Evolutionary conservation across 1,140 invertebrate genomes (phyloP).

Genomic region (Mya arenaria): DNA sequence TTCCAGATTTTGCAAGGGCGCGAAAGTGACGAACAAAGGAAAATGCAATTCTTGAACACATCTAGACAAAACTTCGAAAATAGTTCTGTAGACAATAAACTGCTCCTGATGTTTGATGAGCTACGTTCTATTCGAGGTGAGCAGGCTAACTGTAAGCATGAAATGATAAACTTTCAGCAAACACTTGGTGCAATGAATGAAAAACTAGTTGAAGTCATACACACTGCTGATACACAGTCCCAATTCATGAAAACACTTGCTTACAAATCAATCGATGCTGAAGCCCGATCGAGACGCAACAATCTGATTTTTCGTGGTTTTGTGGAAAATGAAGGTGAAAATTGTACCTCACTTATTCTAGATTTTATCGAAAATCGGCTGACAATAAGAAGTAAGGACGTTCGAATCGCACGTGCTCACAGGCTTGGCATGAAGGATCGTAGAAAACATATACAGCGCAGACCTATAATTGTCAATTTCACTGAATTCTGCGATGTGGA

Average conservation of each 20-base stretch:
- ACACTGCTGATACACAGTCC: conserved; percentile 23
- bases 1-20: too few relatives aligned
- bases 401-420: conserved; percentile 24
- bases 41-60: too few relatives aligned
- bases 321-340: conserved; percentile 25
- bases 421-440: background rate
- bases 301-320: conserved; percentile 42
- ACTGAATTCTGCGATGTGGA: background rate
- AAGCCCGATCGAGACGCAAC: conserved; percentile 35
- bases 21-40: too few relatives aligned
- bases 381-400: background rate
- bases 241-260: conserved; percentile 10
- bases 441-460: background rate
- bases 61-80: conserved; percentile 14
- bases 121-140: conserved; percentile 5
- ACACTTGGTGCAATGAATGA: background rate
- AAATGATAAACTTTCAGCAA: conserved; percentile 5
- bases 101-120: conserved; percentile 14
- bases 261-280: conserved; percentile 36
- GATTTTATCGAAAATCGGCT: conserved; percentile 5
- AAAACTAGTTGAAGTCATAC: conserved; percentile 2
- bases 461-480: conserved; percentile 38
- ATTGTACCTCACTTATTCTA: conserved; percentile 13
- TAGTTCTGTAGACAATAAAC: conserved; percentile 12
- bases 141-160: background rate